phyloP scores from a whole-genome alignment of 2,888 invertebrate genomes.

The Idaea aversata region DNA sequence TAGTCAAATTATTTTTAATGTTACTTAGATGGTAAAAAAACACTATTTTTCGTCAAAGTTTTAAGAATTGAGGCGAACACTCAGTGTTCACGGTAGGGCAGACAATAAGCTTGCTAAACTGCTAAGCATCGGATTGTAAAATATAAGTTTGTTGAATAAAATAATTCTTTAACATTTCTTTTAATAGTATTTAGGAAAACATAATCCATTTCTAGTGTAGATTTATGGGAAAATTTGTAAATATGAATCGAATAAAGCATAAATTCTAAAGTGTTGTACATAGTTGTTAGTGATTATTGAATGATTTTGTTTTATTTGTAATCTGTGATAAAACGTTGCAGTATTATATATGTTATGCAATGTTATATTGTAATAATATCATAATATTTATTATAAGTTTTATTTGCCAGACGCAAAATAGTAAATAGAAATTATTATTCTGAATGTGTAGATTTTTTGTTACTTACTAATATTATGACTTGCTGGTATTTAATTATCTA shows the following conservation, averaged over 20 bases:
- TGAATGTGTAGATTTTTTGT: no score
- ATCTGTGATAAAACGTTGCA: conserved; percentile 59
- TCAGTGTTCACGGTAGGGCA: conserved; percentile 31
- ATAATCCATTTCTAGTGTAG: conserved; percentile 41
- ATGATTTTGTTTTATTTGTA: conserved; percentile 45
- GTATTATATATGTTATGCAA: conserved; percentile 42
- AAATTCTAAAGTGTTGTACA: conserved; percentile 76
- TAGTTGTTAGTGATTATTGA: conserved; percentile 48
- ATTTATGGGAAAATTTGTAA: conserved; percentile 47
- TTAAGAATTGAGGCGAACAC: conserved; percentile 20
- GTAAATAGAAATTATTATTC: no score
- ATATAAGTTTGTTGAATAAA: conserved; percentile 6
- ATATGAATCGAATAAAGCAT: conserved; percentile 68
- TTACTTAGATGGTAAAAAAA: conserved; percentile 16
- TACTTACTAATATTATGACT: no score
- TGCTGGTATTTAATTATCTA: no score
- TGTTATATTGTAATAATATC: conserved; percentile 5
- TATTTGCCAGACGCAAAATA: no score
- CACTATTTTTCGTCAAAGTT: conserved; percentile 14
- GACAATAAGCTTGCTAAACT: conserved; percentile 46
- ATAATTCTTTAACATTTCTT: conserved; percentile 5
- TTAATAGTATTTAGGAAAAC: conserved; percentile 14
- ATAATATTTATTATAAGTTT: no score
- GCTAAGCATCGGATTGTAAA: conserved; percentile 14
- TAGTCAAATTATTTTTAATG: conserved; percentile 17